Base-by-base conservation (phyloP, 37 sponge, comb jelly and placozoan genomes). In the Corticium candelabrum region DNA sequence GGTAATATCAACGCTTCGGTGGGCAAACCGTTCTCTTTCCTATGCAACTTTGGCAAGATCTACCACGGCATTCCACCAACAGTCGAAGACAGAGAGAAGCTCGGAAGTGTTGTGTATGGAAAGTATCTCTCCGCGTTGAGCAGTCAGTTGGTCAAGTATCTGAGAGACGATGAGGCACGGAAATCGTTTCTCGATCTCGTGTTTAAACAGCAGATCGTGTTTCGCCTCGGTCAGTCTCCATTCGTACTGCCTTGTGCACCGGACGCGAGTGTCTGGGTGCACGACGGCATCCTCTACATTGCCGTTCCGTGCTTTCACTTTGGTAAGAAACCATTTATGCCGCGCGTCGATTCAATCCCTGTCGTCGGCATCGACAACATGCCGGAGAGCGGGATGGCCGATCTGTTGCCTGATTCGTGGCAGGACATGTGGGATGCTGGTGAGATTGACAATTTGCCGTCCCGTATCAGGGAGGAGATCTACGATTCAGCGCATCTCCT, bases 21-120 rank as follows among this genome's bases (percentile, higher is more conserved):
- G 73, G 73, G 73, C 7, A 7, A 35, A 7, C 5, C 73, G 31
- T 70, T 29, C 36, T 29, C 73, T 29, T 70, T 70, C 73, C 33
- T 70, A 5, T 70, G 73, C 31, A 70, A 70, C 73, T 34, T 70
- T 29, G 73, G 73, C 73, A 15, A 70, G 36, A 32, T 70, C 73
- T 70, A 35, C 73, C 5, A 70, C 5, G 4, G 5, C 31, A 32
- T 70, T 7, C 31, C 73, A 4, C 73, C 7, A 32, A 15, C 73
- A 7, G 73, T 15, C 4, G 35, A 4, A 70, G 73, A 70, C 33
- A 29, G 31, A 5, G 73, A 70, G 35, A 7, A 32, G 36, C 5
- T 70, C 5, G 73, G 73, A 29, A 35, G 31, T 7, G 21, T 70
- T 32, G 36, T 70, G 31, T 15, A 70, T 70, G 73, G 31, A 32